Conservation (phyloP, 2,888 invertebrate genomes). For the Platycnemis pennipes region DNA sequence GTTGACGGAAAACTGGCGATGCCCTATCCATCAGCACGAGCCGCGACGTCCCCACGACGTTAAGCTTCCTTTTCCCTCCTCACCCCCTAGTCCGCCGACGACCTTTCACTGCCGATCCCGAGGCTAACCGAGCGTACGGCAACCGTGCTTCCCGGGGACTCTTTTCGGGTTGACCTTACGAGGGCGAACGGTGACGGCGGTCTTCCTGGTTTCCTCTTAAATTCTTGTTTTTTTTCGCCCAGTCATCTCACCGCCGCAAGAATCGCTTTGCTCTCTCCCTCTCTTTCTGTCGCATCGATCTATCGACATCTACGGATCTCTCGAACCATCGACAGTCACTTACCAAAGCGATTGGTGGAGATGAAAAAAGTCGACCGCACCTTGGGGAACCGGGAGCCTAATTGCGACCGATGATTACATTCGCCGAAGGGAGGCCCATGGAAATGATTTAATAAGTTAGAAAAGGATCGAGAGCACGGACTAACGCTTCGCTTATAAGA, state of each 20-base stretch:
- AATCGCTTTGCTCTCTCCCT: neutral
- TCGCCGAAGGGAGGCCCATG: too few species aligned
- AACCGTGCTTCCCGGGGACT: neutral
- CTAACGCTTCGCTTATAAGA: too few species aligned
- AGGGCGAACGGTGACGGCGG: neutral
- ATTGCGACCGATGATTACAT: neutral
- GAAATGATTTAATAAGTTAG: too few species aligned
- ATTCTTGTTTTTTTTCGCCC: neutral
- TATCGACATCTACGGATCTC: neutral
- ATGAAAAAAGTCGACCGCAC: neutral
- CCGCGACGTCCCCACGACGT: neutral
- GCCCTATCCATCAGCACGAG: neutral
- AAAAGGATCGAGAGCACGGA: too few species aligned
- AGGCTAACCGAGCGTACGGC: conserved; percentile 3
- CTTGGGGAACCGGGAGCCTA: neutral
- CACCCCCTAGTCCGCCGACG: too few species aligned
- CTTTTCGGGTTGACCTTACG: neutral
- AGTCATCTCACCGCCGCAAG: neutral
- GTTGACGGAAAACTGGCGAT: conserved; percentile 35
- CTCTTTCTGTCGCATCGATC: neutral
- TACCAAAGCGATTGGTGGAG: neutral
- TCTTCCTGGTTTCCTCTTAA: neutral
- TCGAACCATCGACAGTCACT: neutral
- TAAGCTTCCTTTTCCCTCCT: neutral
- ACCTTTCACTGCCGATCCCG: neutral